Base-by-base conservation (phyloP, 2,113 vertebrate genomes). In the Callaeas wilsoni region DNA sequence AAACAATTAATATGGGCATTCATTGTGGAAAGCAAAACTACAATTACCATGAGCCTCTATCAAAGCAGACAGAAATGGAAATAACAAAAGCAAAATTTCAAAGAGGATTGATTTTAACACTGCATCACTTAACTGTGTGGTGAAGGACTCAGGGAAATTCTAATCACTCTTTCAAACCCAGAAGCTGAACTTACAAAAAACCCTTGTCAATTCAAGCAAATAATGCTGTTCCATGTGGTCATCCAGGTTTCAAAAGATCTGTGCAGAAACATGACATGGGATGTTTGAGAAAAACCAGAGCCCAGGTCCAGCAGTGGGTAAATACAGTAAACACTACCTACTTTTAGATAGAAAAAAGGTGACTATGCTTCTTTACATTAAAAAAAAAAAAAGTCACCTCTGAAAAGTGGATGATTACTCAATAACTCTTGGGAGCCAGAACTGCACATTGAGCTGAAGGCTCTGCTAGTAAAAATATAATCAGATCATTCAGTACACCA, bases 401-500 rank as follows among this genome's bases (percentile, higher is more conserved):
- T 80, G 59, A 68, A 55, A 93, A 84, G 47, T 49, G 23, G 26
- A 56, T 33, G 59, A 63, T 92, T 90, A 90, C 64, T 59, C 83
- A 78, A n/a, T 19, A 89, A 77, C 49, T 92, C 56, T 27, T 44
- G 35, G n/a, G 68, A 91, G 64, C 64, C 67, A 81, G 80, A 78
- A 75, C 56, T 81, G 42, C 76, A 78, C 49, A 62, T 1, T 64
- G 53, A 90, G 71, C n/a, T 55, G 82, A 90, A 92, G 90, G 68
- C 76, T 92, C 80, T 77, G 64, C 42, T 84, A 78, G 90, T 74
- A 69, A 96, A 93, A 96, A 96, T 79, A 96, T 90, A 93, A 96
- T 97, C 90, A 96, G 90, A 93, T 93, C 80, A 90, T 93, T 96
- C 92, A 89, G 79, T 92, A 84, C 65, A 94, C 82, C 90, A 95